phyloP scores from a whole-genome alignment of 2,888 invertebrate genomes.

The Leptothorax acervorum region DNA sequence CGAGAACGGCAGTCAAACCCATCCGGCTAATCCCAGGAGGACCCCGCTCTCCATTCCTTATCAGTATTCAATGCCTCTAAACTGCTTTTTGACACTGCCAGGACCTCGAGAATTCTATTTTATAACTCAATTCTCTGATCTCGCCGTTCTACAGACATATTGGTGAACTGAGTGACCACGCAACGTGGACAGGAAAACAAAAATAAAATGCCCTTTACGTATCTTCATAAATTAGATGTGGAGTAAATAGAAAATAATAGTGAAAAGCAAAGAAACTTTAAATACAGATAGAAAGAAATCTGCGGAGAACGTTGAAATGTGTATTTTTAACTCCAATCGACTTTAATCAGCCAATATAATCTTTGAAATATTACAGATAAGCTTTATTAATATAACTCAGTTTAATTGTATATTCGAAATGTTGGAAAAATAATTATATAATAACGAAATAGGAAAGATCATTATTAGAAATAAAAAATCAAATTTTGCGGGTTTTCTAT shows the following conservation, averaged over 20 bases:
- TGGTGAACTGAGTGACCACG: not conserved
- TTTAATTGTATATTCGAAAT: not conserved
- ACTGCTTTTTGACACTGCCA: slow-evolving; percentile 78
- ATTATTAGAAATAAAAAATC: not conserved
- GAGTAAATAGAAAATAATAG: not conserved
- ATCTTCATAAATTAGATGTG: slow-evolving; percentile 6
- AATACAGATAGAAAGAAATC: not conserved
- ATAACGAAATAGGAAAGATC: not conserved
- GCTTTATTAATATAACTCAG: not conserved
- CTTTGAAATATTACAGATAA: not conserved
- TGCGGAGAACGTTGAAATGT: not conserved
- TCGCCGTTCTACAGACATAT: slow-evolving; percentile 56
- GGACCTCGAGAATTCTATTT: slow-evolving; percentile 75
- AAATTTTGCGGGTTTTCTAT: not conserved
- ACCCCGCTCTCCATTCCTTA: slow-evolving; percentile 65
- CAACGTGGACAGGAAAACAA: not conserved
- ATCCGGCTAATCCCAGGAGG: slow-evolving; percentile 74
- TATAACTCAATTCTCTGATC: slow-evolving; percentile 72
- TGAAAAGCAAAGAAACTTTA: not conserved
- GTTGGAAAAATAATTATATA: not conserved
- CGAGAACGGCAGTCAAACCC: slow-evolving; percentile 62
- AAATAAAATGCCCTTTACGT: not conserved
- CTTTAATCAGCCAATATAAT: not conserved
- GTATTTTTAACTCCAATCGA: not conserved
- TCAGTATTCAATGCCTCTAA: slow-evolving; percentile 77